Conservation (phyloP, 2,797 vertebrate genomes). For the Pseudotriccus pelzelni region DNA sequence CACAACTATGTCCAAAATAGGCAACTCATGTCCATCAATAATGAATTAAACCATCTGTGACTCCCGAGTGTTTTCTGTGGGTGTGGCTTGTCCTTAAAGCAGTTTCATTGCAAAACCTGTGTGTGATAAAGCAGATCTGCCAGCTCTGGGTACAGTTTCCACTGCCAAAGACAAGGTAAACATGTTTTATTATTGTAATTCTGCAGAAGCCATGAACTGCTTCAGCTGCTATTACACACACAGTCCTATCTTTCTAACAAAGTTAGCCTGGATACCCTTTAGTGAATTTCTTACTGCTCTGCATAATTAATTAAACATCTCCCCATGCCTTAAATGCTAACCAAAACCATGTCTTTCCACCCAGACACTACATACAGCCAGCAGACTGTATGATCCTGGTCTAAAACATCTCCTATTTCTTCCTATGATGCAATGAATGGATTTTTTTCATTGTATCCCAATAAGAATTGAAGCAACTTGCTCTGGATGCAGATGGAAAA, state of each 20-base stretch:
- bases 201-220: background rate
- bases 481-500: background rate
- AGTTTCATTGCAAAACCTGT: background rate
- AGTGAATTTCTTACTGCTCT: background rate
- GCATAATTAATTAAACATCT: background rate
- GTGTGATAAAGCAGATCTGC: background rate
- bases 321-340: background rate
- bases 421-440: background rate
- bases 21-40: background rate
- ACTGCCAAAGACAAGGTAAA: background rate
- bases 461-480: background rate
- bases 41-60: background rate
- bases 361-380: background rate
- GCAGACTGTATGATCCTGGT: background rate
- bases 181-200: background rate
- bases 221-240: background rate
- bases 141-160: background rate
- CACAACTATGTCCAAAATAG: fast-evolving
- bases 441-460: background rate
- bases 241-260: background rate
- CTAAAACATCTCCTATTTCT: background rate
- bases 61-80: background rate
- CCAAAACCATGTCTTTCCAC: background rate
- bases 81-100: background rate
- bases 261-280: background rate